Evolutionary conservation across 2,113 vertebrate species (phyloP).

Genomic region (Cephalopholis sonnerati): DNA sequence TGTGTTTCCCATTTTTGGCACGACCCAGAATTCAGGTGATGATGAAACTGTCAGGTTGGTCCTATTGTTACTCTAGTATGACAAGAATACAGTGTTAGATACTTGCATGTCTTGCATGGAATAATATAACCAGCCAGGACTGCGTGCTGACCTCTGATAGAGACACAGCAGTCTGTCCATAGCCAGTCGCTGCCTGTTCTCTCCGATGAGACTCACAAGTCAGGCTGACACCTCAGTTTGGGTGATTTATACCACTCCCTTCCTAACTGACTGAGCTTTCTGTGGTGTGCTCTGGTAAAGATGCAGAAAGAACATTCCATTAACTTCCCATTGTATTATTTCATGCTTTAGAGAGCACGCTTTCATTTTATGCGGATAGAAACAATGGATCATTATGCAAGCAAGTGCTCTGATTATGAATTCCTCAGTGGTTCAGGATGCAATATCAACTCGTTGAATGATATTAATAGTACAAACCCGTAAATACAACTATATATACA

Average conservation of each 20-base stretch:
- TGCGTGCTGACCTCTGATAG: not conserved
- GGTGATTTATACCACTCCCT: not conserved
- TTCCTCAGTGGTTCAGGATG: too few relatives aligned
- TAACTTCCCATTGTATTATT: not conserved
- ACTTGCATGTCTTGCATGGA: not conserved
- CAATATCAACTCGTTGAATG: too few relatives aligned
- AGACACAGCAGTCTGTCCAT: not conserved
- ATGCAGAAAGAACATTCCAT: not conserved
- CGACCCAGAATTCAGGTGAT: too few relatives aligned
- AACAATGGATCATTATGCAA: too few relatives aligned
- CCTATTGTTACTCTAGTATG: too few relatives aligned
- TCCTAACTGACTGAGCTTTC: not conserved
- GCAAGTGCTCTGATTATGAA: too few relatives aligned
- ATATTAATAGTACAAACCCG: too few relatives aligned
- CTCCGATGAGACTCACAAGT: not conserved
- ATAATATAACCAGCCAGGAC: not conserved
- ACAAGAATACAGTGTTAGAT: too few relatives aligned
- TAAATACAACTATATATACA: too few relatives aligned
- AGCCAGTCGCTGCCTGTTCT: not conserved
- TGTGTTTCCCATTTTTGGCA: too few relatives aligned
- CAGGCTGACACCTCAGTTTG: conserved; percentile 19
- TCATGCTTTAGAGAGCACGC: not conserved
- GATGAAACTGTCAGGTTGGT: too few relatives aligned
- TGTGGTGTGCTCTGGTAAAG: not conserved
- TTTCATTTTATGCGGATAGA: too few relatives aligned